Percentiles rank a stretch among this genome's conserved stretches.
Conservation (phyloP, 1,140 invertebrate species). For the Stenopsyche tienmushanensis region DNA sequence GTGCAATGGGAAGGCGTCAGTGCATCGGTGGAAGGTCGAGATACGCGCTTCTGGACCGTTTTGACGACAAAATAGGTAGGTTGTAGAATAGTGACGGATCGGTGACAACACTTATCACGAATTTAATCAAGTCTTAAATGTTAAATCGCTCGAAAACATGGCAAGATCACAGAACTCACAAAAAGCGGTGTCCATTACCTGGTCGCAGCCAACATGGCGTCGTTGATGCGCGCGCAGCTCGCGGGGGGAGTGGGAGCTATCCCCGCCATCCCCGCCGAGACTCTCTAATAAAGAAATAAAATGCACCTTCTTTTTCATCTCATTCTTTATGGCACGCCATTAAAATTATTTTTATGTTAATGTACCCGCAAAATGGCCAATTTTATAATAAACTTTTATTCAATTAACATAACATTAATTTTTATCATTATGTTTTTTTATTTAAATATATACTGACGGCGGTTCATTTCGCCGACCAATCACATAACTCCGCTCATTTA, state of each 20-base stretch:
- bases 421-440: too few species aligned
- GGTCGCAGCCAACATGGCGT: constrained; percentile 26
- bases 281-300: constrained; percentile 39
- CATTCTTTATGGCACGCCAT: too few species aligned
- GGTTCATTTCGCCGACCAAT: too few species aligned
- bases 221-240: constrained; percentile 15
- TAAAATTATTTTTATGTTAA: constrained; percentile 1
- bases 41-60: too few species aligned
- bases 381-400: background rate
- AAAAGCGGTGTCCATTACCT: constrained; percentile 26
- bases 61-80: too few species aligned
- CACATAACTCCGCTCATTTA: too few species aligned
- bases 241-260: background rate
- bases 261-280: background rate
- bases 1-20: too few species aligned
- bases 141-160: background rate
- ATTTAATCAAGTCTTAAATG: background rate
- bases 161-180: background rate
- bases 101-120: background rate
- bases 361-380: background rate
- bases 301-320: too few species aligned
- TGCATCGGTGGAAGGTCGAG: background rate
- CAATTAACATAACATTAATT: background rate
- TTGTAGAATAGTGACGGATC: background rate
- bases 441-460: too few species aligned